Evolutionary conservation across 2,113 vertebrate species (phyloP), one percentile per base, ranked within the genome.

Genomic region (Propithecus coquereli): DNA sequence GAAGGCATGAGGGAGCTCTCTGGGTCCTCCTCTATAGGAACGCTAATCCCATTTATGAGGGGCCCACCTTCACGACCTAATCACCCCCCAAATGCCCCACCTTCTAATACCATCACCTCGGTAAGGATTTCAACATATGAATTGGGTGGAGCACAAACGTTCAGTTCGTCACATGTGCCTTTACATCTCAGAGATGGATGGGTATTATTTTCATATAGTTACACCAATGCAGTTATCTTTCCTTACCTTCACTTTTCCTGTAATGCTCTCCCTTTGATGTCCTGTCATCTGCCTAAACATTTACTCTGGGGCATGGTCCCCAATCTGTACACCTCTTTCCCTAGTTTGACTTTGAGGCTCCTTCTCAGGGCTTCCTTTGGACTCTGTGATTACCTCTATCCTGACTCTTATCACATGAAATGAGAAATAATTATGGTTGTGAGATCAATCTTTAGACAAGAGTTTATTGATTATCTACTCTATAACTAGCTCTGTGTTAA

Each of bases 401-500:
- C 74, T 17, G 86, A 86, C 8, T 73, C 52, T 86, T 79, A 93
- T 90, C 14, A 43, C 8, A 50, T 63, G 34, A 3, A 74, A 91
- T 95, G 83, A 95, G 66, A 90, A 90, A 74, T 40, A 82, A 81
- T 93, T 80, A 88, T 32, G 34, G 34, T 47, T 84, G 1, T 74
- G 34, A 96, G 65, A 94, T 79, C n/a, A 63, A 87, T 95, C 61
- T 96, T 89, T 91, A 94, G 77, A 87, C 4, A 96, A 79, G 47
- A 66, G n/a, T 57, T 83, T 94, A 94, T 90, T 96, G 88, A 95
- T 80, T 82, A 13, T 73, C 25, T 89, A 59, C 37, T 74, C 34
- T 71, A 32, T 77, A 66, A 82, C 37, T 27, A 83, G n/a, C 50
- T 95, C 16, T 81, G 45, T 84, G 34, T 92, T 68, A 95, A 95